phyloP scores from a whole-genome alignment of 1,140 invertebrate species.

The Leptopilina boulardi region DNA sequence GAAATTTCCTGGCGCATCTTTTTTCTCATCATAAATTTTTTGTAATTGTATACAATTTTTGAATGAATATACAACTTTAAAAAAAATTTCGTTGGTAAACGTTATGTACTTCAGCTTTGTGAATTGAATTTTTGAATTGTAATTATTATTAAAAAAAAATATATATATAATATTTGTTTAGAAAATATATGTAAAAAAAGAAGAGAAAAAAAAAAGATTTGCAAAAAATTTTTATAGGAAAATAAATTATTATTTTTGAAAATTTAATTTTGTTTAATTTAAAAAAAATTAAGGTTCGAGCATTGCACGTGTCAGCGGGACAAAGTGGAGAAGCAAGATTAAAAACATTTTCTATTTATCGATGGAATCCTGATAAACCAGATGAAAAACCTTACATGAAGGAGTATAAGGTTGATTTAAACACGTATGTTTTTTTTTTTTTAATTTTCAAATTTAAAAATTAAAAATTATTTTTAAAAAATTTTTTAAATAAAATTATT shows the following conservation, averaged over 20 bases:
- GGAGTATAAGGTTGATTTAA: conserved; percentile 86
- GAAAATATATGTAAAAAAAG: too few species aligned
- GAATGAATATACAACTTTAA: too few species aligned
- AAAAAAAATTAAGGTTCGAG: conserved; percentile 42
- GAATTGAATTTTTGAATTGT: too few species aligned
- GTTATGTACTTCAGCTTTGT: too few species aligned
- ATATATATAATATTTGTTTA: too few species aligned
- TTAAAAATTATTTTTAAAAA: too few species aligned
- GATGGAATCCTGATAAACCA: conserved; percentile 94
- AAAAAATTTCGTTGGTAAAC: too few species aligned
- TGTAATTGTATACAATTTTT: too few species aligned
- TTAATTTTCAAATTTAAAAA: neutral
- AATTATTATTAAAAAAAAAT: too few species aligned
- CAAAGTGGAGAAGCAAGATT: conserved; percentile 51
- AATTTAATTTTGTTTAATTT: neutral
- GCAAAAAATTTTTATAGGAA: neutral
- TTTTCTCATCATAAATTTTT: too few species aligned
- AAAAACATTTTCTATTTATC: conserved; percentile 91
- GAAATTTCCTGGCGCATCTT: too few species aligned
- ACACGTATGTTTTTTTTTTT: conserved; percentile 63
- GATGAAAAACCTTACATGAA: conserved; percentile 84
- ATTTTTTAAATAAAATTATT: neutral
- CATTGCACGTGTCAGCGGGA: conserved; percentile 55
- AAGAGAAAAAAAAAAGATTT: neutral
- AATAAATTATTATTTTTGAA: neutral